Evolutionary conservation across 1,140 invertebrate species (phyloP).

Genomic region (Magallana angulata): DNA sequence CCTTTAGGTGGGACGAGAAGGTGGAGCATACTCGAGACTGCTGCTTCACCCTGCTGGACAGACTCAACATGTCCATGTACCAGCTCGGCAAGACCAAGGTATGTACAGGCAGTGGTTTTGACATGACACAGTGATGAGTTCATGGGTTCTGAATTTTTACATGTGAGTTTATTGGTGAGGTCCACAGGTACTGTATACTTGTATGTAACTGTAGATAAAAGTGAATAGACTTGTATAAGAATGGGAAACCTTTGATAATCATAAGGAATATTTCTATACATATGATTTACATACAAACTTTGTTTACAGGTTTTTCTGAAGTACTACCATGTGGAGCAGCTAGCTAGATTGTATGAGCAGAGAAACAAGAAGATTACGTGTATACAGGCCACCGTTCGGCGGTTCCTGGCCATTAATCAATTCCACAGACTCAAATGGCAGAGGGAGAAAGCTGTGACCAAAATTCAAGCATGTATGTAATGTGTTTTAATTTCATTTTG

Average conservation of each 20-base stretch:
- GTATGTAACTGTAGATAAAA: no score
- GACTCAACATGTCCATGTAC: slow-evolving; percentile 90
- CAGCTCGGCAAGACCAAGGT: slow-evolving; percentile 89
- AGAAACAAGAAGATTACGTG: slow-evolving; percentile 86
- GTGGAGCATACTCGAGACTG: slow-evolving; percentile 86
- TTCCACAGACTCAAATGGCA: slow-evolving; percentile 79
- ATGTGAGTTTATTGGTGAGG: no score
- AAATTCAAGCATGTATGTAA: slow-evolving; percentile 73
- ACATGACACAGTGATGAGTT: no score
- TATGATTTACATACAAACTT: no score
- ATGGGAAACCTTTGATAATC: no score
- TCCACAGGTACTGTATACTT: no score
- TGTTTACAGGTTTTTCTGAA: slow-evolving; percentile 87
- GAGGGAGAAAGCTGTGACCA: slow-evolving; percentile 80
- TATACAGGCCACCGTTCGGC: slow-evolving; percentile 86
- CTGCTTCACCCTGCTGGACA: slow-evolving; percentile 86
- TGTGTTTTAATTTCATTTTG: no score
- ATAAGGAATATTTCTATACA: no score
- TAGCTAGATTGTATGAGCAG: slow-evolving; percentile 89
- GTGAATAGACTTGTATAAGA: no score
- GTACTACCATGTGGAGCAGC: slow-evolving; percentile 91
- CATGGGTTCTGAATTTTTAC: no score
- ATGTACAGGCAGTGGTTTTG: neutral
- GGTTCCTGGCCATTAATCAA: slow-evolving; percentile 84
- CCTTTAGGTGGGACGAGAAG: slow-evolving; percentile 87